Base-by-base conservation (phyloP, 2,797 vertebrate genomes). In the Alectoris magna region DNA sequence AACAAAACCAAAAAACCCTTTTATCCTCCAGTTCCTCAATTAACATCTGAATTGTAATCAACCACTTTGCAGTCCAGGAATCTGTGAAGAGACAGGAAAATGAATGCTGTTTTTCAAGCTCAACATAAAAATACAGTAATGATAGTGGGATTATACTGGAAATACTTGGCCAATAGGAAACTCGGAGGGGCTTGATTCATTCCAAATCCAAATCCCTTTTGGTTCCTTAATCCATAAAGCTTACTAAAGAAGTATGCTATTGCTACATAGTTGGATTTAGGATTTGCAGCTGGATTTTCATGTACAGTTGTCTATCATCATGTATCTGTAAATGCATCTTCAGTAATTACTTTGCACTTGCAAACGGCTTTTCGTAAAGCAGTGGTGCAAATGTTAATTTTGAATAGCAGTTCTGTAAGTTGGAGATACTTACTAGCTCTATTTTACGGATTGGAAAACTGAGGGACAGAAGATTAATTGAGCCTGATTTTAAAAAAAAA, bases 31-130 rank as follows among this genome's bases (percentile, higher is more conserved):
- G 29, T 80, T 82, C 41, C 15, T 82, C 82, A 91, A 18, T 96
- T 92, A 95, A 87, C n/a, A 81, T 71, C 48, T 80, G 80, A 91
- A 83, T 85, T 86, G 23, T 55, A 90, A 87, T 88, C 80, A 85
- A 68, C 21, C 62, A 14, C 18, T 67, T 78, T 62, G 4, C 16
- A 78, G 69, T 48, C 38, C 48, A 90, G 27, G n/a, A 91, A 85
- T 68, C 26, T 68, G 78, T 81, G 55, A 91, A 69, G 39, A 85
- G 36, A 67, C 10, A 7, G 44, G 48, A 80, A 95, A 78, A 81
- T 2, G 3, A 53, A 67, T 38, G 34, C 14, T 81, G 27, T 64
- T 91, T 92, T 92, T 70, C 41, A 90, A 72, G n/a, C 12, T 90
- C 74, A 88, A 68, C 15, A 66, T 91, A 58, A 88, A 92, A 87